A percentile compares a stretch with the other conserved stretches of the same genome.
These are phyloP conservation scores for Poecile montanus DNA, from an alignment of 2,797 vertebrate genomes.

Conservation along the genomic window DNA sequence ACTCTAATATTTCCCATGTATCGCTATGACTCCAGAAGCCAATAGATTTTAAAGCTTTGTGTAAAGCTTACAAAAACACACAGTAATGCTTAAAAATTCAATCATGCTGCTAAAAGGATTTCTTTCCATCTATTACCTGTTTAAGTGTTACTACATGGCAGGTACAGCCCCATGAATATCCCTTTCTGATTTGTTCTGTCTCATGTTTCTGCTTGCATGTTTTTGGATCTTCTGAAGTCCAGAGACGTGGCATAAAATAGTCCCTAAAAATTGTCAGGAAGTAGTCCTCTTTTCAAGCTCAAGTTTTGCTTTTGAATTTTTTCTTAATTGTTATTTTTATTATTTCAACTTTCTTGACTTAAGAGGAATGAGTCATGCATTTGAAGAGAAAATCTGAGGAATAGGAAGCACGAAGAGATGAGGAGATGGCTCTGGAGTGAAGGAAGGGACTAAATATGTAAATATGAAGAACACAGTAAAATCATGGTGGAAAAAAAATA, in stretches of 20 bases:
- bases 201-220: neutral
- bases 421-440: neutral
- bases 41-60: neutral
- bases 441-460: neutral
- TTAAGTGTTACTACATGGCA: neutral
- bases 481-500: neutral
- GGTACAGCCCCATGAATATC: neutral
- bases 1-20: neutral
- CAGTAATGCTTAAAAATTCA: neutral
- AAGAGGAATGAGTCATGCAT: neutral
- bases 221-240: neutral
- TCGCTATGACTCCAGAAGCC: neutral
- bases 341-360: neutral
- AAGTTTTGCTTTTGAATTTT: neutral
- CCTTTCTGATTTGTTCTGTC: neutral
- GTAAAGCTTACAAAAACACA: neutral
- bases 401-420: neutral
- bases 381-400: neutral
- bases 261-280: neutral
- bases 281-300: neutral
- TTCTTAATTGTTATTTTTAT: neutral
- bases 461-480: neutral
- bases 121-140: neutral
- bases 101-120: neutral
- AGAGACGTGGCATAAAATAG: neutral